These are phyloP conservation scores for Chiroxiphia lanceolata DNA, from an alignment of 2,797 vertebrate species.

Conservation along the genomic window DNA sequence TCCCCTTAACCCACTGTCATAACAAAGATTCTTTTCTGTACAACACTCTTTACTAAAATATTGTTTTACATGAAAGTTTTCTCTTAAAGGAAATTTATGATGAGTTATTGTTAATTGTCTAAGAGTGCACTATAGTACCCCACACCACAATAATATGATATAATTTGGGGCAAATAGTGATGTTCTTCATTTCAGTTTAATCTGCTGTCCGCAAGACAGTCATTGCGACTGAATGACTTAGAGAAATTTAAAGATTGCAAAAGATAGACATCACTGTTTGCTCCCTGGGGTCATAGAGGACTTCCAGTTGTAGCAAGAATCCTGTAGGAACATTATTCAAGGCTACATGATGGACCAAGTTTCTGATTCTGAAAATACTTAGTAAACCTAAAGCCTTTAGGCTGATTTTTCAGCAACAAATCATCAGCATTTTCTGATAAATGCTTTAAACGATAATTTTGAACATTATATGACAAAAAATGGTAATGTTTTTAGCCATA, in stretches of 20 bases:
- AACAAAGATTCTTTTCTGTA: not conserved
- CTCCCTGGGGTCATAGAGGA: not conserved
- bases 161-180: not conserved
- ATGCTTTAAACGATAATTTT: not conserved
- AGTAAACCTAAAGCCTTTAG: not conserved
- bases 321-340: not conserved
- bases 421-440: not conserved
- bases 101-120: not conserved
- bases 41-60: not conserved
- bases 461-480: not conserved
- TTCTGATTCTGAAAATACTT: not conserved
- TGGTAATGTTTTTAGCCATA: not conserved
- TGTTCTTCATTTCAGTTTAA: not conserved
- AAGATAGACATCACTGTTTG: not conserved
- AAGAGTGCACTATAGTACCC: not conserved
- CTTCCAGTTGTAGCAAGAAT: not conserved
- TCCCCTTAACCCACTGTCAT: not conserved
- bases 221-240: not conserved
- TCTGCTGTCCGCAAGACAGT: not conserved
- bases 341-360: not conserved
- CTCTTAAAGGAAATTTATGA: not conserved
- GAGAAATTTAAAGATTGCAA: not conserved
- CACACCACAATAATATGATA: not conserved
- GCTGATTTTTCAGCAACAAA: not conserved
- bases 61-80: not conserved